Conservation (phyloP, 1,140 invertebrate genomes). For the Drosophila pandora region DNA sequence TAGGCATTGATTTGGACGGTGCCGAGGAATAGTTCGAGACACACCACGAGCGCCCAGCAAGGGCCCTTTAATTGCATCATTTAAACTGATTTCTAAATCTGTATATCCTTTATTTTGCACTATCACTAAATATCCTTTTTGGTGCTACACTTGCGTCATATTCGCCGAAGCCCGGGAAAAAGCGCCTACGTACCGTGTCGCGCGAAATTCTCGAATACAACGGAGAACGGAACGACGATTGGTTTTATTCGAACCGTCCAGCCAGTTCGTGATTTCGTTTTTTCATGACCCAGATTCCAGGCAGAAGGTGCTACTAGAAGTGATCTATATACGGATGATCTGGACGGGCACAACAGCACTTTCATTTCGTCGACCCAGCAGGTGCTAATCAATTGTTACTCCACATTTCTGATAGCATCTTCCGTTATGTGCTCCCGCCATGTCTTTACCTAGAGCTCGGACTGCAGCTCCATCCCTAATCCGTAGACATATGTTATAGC, state of each 20-base stretch:
- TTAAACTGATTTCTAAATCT: background rate
- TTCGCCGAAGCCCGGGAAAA: constrained; percentile 34
- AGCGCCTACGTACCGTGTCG: constrained; percentile 35
- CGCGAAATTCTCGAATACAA: constrained; percentile 60
- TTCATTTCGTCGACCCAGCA: constrained; percentile 67
- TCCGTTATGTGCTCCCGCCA: constrained; percentile 52
- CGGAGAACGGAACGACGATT: constrained; percentile 18
- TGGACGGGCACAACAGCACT: constrained; percentile 56
- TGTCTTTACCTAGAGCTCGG: background rate
- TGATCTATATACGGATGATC: constrained; percentile 61
- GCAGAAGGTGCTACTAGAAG: constrained; percentile 73
- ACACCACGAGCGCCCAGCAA: constrained; percentile 42
- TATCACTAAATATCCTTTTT: constrained; percentile 16
- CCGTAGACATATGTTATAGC: background rate
- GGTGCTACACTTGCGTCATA: constrained; percentile 46
- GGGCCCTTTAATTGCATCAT: constrained; percentile 45
- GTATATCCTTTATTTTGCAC: constrained; percentile 4
- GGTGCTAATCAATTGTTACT: constrained; percentile 78
- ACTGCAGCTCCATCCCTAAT: constrained; percentile 12
- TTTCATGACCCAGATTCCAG: constrained; percentile 66
- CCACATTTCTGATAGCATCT: constrained; percentile 62
- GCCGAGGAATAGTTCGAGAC: constrained; percentile 20
- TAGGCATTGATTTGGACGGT: constrained; percentile 42
- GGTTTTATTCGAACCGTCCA: constrained; percentile 61
- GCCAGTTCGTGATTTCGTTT: constrained; percentile 66